Evolutionary conservation across 2,113 vertebrate species (phyloP).

Genomic region (Onychostruthus taczanowskii): DNA sequence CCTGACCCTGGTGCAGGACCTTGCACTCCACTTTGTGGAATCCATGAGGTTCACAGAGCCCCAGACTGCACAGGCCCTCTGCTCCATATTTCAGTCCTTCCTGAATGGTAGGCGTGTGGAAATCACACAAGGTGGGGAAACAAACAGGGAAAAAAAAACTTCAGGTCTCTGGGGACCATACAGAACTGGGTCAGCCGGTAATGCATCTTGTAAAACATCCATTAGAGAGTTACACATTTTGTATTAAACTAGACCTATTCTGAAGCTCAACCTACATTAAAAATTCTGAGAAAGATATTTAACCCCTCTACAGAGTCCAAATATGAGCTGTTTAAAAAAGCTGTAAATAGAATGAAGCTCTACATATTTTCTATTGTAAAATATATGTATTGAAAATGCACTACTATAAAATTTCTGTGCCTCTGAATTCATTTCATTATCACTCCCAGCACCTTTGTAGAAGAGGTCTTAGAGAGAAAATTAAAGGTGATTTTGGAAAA

Average conservation of each 20-base stretch:
- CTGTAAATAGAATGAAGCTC: neutral
- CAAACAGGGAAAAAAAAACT: neutral
- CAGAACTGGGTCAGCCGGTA: neutral
- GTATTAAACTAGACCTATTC: neutral
- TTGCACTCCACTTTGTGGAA: too few relatives aligned
- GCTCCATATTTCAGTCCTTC: neutral
- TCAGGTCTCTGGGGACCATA: neutral
- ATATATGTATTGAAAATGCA: neutral
- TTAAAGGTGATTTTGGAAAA: neutral
- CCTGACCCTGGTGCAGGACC: neutral
- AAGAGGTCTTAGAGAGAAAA: neutral
- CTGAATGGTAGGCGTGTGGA: neutral
- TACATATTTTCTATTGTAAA: neutral
- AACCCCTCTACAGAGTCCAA: neutral
- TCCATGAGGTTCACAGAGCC: neutral
- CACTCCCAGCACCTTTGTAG: neutral
- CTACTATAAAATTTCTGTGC: neutral
- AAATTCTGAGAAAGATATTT: neutral
- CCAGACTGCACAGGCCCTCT: neutral
- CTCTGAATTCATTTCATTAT: neutral
- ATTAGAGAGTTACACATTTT: neutral
- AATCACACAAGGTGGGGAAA: neutral
- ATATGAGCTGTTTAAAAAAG: neutral
- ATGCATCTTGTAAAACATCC: neutral
- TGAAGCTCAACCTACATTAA: neutral